Conservation (phyloP, 1,140 invertebrate species). For the Drosophila leontia region DNA sequence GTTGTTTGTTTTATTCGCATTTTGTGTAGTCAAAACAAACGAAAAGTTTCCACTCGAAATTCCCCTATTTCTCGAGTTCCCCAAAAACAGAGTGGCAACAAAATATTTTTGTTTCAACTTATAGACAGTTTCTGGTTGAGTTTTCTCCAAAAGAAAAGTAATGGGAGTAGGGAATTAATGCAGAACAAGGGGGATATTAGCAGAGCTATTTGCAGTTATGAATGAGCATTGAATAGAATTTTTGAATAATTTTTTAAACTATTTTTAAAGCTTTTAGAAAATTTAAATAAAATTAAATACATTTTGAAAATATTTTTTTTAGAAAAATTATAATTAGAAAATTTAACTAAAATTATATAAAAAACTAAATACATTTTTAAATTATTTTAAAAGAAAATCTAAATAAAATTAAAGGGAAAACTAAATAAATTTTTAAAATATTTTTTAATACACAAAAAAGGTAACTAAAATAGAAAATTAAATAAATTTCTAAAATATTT, state of each 20-base stretch:
- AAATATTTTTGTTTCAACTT: conserved; percentile 22
- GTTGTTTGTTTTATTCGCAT: conserved; percentile 15
- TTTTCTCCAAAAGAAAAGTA: conserved; percentile 3
- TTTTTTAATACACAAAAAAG: too few relatives aligned
- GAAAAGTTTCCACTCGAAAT: conserved; percentile 33
- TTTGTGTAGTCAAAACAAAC: conserved; percentile 43
- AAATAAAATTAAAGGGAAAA: not conserved
- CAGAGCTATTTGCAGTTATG: not conserved
- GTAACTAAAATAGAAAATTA: too few relatives aligned
- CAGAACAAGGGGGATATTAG: not conserved
- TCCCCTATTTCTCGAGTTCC: conserved; percentile 3
- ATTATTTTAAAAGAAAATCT: too few relatives aligned
- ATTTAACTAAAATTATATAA: not conserved
- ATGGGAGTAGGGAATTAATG: not conserved
- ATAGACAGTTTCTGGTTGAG: not conserved
- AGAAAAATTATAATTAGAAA: too few relatives aligned
- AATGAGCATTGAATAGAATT: not conserved
- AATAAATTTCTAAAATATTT: too few relatives aligned
- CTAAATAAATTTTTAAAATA: too few relatives aligned
- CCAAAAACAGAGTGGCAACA: not conserved
- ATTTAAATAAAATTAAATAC: too few relatives aligned
- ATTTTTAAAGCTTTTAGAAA: too few relatives aligned
- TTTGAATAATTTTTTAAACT: not conserved
- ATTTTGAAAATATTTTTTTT: too few relatives aligned
- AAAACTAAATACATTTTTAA: too few relatives aligned